Percentiles rank a stretch among this genome's conserved stretches.
These are phyloP conservation scores for Galleria mellonella DNA, from an alignment of 1,140 invertebrate species.

Conservation along the genomic window DNA sequence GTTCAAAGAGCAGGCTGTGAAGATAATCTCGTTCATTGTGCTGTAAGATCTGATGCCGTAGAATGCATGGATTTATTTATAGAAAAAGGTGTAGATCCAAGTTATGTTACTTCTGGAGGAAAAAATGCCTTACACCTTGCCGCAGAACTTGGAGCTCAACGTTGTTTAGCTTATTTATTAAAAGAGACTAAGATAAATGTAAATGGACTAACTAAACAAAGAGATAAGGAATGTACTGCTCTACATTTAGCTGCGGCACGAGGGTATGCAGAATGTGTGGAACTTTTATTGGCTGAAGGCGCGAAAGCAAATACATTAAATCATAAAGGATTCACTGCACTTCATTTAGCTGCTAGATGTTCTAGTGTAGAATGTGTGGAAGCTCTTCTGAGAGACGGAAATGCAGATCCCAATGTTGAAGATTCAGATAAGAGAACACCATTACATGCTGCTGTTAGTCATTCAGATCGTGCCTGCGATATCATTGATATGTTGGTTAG, in stretches of 20 bases:
- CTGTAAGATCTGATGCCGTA: constrained; percentile 71
- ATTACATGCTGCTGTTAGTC: constrained; percentile 77
- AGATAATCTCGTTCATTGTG: constrained; percentile 76
- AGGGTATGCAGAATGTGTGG: constrained; percentile 76
- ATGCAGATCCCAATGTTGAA: constrained; percentile 74
- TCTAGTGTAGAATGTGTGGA: constrained; percentile 75
- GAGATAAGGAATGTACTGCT: constrained; percentile 77
- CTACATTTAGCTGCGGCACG: constrained; percentile 81
- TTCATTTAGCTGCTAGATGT: constrained; percentile 78
- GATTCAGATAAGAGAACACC: constrained; percentile 76
- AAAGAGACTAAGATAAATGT: constrained; percentile 66
- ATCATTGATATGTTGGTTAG: constrained; percentile 75
- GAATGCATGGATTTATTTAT: constrained; percentile 76
- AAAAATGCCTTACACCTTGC: constrained; percentile 77
- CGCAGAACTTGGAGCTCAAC: constrained; percentile 74
- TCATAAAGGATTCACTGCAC: constrained; percentile 74
- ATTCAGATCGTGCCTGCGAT: constrained; percentile 67
- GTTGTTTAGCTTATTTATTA: constrained; percentile 72
- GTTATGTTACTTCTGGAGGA: constrained; percentile 72
- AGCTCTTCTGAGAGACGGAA: constrained; percentile 69
- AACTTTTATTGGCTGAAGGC: constrained; percentile 76
- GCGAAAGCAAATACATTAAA: constrained; percentile 76
- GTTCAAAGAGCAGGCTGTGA: constrained; percentile 62
- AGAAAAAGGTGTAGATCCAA: constrained; percentile 68
- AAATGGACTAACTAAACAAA: constrained; percentile 59